Base-by-base conservation (phyloP, 2,113 vertebrate genomes). In the Vulpes vulpes region DNA sequence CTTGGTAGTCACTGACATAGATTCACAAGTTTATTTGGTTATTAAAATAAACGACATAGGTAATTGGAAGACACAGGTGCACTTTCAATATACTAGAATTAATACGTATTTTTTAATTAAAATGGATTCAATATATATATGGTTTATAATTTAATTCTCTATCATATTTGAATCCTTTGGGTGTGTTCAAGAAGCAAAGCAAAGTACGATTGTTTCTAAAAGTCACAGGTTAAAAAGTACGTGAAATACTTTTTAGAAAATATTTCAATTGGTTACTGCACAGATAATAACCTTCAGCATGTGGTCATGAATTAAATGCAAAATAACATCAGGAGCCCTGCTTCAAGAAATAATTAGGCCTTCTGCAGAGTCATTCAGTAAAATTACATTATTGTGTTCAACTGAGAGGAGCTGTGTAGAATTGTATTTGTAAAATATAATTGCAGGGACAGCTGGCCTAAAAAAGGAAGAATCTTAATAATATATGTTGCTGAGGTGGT, bases 301-400 rank as follows among this genome's bases (percentile, higher is more conserved):
- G 98, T 89, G 97, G 97, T 95, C 20, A 0, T 83, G 92, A 98
- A 98, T 98, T 97, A 96, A 98, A 98, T 91, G 96, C 93, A 98
- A 98, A 98, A 98, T 95, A 98, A 96, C 98, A 98, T 97, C 97
- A 97, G 97, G 97, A 97, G 91, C 80, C 51, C 97, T 96, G 96
- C 95, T 97, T 97, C 88, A 96, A 98, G 96, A 98, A 98, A 97
- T 97, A 98, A 98, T 98, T 98, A 98, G 97, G 80, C 96, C 88
- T 98, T 98, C 97, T 97, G 96, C 97, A 98, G 97, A 98, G 97
- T 97, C 95, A 98, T 98, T 98, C 97, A 97, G 96, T 87, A 94
- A 98, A 97, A 98, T 98, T 98, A 97, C 97, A 96, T 98, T 97
- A 97, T 97, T 97, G 83, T 97, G 93, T 67, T 97, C 97, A 96